Conservation (phyloP, 2,888 invertebrate species). For the Drosophila borborema region DNA sequence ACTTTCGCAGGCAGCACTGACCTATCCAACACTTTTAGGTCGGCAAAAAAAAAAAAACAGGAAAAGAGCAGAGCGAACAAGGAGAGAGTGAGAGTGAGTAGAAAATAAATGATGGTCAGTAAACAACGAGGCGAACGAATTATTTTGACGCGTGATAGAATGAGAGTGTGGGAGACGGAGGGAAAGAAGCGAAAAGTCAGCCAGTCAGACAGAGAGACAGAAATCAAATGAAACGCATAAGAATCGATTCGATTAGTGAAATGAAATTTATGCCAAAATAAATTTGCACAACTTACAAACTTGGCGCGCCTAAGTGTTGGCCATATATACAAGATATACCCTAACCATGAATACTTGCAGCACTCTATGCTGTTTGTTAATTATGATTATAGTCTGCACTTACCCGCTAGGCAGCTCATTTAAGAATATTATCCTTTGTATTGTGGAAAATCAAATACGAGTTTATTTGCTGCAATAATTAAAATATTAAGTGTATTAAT, state of each 20-base stretch:
- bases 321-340: conserved; percentile 30
- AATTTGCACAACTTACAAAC: conserved; percentile 74
- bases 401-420: no score
- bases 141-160: conserved; percentile 36
- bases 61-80: neutral
- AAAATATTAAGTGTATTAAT: no score
- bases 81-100: neutral
- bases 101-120: conserved; percentile 50
- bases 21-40: conserved; percentile 31
- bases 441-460: no score
- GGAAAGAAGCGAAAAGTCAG: conserved; percentile 57
- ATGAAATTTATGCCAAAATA: conserved; percentile 81
- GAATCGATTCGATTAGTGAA: conserved; percentile 80
- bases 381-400: no score
- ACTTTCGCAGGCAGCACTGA: conserved; percentile 27
- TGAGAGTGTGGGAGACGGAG: conserved; percentile 15
- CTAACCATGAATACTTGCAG: neutral
- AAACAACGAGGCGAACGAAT: conserved; percentile 39
- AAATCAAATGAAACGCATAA: conserved; percentile 78
- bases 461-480: no score
- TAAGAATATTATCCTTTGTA: no score
- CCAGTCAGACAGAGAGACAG: conserved; percentile 61
- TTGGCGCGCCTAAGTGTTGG: conserved; percentile 68
- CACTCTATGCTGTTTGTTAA: neutral
- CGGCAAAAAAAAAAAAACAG: neutral